Evolutionary conservation across 2,888 invertebrate genomes (phyloP).

Genomic region (Callinectes sapidus): DNA sequence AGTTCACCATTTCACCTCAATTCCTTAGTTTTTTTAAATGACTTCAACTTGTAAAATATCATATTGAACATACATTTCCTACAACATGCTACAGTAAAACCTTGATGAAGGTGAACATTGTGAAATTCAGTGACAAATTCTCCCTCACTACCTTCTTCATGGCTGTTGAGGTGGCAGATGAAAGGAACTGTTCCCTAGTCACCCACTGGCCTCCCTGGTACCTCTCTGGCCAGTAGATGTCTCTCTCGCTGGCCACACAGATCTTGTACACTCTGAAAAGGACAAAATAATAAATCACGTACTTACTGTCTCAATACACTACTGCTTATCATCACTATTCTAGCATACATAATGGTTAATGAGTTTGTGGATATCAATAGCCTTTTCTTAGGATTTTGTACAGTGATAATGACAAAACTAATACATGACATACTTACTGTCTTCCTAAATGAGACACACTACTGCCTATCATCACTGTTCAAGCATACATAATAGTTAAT

Average conservation of each 20-base stretch:
- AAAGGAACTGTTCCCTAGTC: constrained; percentile 56
- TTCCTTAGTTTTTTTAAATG: too few relatives aligned
- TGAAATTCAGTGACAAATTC: too few relatives aligned
- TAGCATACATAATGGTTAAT: neutral
- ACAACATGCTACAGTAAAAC: neutral
- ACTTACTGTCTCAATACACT: too few relatives aligned
- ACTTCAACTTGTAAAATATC: neutral
- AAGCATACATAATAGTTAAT: too few relatives aligned
- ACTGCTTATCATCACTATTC: neutral
- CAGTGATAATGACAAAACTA: constrained; percentile 30
- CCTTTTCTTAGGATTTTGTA: constrained; percentile 12
- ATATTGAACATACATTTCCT: neutral
- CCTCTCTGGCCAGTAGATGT: constrained; percentile 42
- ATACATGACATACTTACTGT: neutral
- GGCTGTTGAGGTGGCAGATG: constrained; percentile 68
- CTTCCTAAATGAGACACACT: neutral
- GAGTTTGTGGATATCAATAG: neutral
- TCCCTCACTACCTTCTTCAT: constrained; percentile 70
- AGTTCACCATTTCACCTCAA: too few relatives aligned
- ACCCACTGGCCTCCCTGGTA: constrained; percentile 63
- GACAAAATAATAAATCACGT: neutral
- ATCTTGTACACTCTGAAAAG: constrained; percentile 54
- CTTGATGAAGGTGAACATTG: neutral
- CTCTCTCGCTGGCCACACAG: neutral
- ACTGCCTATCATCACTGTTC: too few relatives aligned